Evolutionary conservation across 92 coral and sea anemone genomes (phyloP).

Genomic region (Diadumene lineata): DNA sequence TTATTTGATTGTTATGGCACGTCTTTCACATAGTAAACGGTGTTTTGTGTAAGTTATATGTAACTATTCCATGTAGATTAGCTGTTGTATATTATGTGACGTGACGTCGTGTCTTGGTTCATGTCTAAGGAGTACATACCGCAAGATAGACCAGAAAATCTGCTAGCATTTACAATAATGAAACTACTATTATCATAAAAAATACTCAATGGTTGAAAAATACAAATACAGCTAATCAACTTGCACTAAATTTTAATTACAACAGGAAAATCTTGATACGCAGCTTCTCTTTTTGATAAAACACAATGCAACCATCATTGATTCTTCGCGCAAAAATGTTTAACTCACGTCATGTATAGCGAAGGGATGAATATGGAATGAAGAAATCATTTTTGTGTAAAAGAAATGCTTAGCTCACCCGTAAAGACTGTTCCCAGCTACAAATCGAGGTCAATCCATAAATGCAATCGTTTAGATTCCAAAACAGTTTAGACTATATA

Average conservation of each 20-base stretch:
- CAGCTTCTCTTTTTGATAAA: too few relatives aligned
- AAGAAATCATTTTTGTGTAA: too few relatives aligned
- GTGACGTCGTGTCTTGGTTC: background rate
- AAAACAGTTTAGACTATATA: background rate
- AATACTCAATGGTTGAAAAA: background rate
- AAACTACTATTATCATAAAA: background rate
- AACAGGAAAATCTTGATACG: too few relatives aligned
- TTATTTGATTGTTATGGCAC: too few relatives aligned
- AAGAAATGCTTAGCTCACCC: too few relatives aligned
- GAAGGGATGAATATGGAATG: too few relatives aligned
- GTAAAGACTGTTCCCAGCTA: too few relatives aligned
- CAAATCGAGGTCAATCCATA: background rate
- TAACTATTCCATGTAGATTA: too few relatives aligned
- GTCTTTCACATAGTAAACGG: too few relatives aligned
- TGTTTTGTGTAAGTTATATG: too few relatives aligned
- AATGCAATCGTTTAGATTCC: background rate
- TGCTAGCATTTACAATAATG: background rate
- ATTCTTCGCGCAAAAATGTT: background rate
- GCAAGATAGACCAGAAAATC: background rate
- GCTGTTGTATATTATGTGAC: too few relatives aligned
- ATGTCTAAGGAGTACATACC: background rate
- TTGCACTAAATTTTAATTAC: background rate
- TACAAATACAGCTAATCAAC: background rate
- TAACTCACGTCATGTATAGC: too few relatives aligned
- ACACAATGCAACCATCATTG: background rate